Percentiles rank a stretch among this genome's conserved stretches.
These are phyloP conservation scores for Hystrix brachyura DNA, from an alignment of 2,113 vertebrate genomes.

Conservation along the genomic window DNA sequence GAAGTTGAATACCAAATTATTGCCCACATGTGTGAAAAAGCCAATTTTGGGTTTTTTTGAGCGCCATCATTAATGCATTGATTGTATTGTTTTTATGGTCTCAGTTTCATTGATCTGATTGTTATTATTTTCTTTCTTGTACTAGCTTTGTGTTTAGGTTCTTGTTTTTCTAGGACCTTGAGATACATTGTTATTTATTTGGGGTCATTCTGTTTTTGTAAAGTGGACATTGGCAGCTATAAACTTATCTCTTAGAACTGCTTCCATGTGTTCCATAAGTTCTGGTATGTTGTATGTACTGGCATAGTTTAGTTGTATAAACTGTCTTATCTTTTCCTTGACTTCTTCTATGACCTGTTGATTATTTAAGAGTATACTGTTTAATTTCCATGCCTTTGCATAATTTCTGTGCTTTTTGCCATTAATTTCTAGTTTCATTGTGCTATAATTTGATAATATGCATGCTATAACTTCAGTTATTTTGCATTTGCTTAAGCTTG, in stretches of 20 bases:
- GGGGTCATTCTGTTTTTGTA: background rate
- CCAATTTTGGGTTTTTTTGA: background rate
- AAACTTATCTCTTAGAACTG: background rate
- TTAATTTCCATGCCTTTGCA: background rate
- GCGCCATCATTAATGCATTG: background rate
- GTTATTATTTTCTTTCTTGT: background rate
- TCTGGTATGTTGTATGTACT: background rate
- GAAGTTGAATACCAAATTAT: background rate
- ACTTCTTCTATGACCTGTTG: background rate
- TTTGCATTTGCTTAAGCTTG: background rate
- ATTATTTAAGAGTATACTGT: background rate
- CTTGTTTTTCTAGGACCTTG: background rate
- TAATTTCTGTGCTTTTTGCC: background rate
- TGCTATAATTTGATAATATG: background rate
- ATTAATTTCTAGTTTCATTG: background rate
- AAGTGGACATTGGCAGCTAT: background rate
- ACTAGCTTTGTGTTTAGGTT: background rate
- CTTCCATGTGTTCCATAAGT: background rate
- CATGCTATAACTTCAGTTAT: background rate
- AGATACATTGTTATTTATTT: background rate
- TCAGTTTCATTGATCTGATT: background rate
- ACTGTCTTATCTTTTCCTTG: background rate
- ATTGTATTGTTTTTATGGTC: background rate
- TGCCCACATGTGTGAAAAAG: background rate
- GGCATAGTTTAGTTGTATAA: background rate